Percentiles rank a stretch among this genome's conserved stretches.
These are phyloP conservation scores for Desoria tigrina DNA, from an alignment of 2,888 invertebrate genomes.

Conservation along the genomic window DNA sequence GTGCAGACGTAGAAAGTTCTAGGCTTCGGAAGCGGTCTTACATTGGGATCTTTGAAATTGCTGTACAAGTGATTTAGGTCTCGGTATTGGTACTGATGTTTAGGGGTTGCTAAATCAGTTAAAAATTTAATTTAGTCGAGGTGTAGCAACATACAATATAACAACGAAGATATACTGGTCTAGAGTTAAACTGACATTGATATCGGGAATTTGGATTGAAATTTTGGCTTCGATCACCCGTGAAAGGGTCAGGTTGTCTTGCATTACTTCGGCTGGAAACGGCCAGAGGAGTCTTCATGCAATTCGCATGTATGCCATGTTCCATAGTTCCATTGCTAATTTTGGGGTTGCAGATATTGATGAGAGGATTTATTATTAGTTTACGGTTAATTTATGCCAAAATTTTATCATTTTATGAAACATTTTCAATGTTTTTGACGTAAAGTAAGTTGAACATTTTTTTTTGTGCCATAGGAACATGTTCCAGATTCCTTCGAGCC, in stretches of 20 bases:
- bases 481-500: conserved; percentile 69
- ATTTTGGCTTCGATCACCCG: conserved; percentile 20
- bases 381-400: neutral
- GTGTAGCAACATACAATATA: too few relatives aligned
- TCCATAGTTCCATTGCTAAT: neutral
- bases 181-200: conserved; percentile 8
- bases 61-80: too few relatives aligned
- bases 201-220: conserved; percentile 35
- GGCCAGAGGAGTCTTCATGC: neutral
- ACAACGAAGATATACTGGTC: too few relatives aligned
- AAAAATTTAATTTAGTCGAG: too few relatives aligned
- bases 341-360: neutral
- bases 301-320: neutral
- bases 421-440: neutral
- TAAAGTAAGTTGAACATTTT: neutral
- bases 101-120: too few relatives aligned
- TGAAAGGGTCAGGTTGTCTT: too few relatives aligned
- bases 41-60: too few relatives aligned
- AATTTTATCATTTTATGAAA: neutral
- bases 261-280: too few relatives aligned
- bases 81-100: too few relatives aligned
- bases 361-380: neutral
- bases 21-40: too few relatives aligned
- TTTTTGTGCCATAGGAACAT: conserved; percentile 66
- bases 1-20: too few relatives aligned